phyloP scores from a whole-genome alignment of 2,888 invertebrate genomes.

The Neocrepidodera transversa region DNA sequence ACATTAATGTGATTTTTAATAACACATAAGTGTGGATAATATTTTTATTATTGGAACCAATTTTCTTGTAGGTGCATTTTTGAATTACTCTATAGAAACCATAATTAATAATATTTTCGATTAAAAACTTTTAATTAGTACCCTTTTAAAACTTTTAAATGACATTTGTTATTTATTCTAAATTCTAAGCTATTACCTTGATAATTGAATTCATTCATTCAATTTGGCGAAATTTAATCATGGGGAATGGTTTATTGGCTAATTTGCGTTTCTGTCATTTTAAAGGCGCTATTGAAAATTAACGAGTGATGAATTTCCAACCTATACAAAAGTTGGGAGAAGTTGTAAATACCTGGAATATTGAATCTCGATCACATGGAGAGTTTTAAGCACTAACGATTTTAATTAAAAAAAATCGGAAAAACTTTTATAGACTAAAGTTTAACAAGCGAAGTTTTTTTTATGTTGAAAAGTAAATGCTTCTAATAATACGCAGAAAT shows the following conservation, averaged over 20 bases:
- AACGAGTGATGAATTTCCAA: background rate
- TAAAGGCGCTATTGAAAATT: background rate
- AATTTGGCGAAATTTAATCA: slow-evolving; percentile 1
- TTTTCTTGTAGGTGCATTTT: too few species aligned
- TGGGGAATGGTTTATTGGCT: background rate
- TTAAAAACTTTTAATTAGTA: slow-evolving; percentile 11
- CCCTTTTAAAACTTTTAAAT: slow-evolving; percentile 8
- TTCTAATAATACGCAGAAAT: too few species aligned
- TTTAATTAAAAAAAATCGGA: too few species aligned
- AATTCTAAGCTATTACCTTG: slow-evolving; percentile 6
- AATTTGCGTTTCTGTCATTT: slow-evolving; percentile 1
- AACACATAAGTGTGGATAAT: too few species aligned
- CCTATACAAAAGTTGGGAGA: background rate
- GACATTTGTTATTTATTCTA: slow-evolving; percentile 3
- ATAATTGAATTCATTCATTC: slow-evolving; percentile 11
- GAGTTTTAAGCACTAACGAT: background rate
- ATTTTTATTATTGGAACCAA: too few species aligned
- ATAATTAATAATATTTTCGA: too few species aligned
- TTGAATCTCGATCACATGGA: background rate
- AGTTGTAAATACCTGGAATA: slow-evolving; percentile 2
- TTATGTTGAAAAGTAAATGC: too few species aligned
- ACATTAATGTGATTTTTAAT: too few species aligned
- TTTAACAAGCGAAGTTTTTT: background rate
- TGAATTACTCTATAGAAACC: too few species aligned
- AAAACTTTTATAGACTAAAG: too few species aligned